Conservation (phyloP, 2,888 invertebrate species). For the Morpho helenor region DNA sequence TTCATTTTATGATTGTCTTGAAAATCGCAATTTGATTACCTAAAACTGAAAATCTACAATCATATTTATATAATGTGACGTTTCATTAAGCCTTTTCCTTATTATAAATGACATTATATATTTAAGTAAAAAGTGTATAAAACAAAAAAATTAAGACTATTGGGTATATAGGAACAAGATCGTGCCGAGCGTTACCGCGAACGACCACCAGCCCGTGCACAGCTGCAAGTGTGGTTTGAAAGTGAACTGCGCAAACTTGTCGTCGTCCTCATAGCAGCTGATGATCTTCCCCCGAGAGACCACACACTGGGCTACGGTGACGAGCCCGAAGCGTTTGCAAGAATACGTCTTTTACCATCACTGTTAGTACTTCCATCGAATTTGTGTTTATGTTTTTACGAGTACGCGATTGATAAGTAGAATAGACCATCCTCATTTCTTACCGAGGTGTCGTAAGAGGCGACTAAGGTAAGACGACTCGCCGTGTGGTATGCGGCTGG, state of each 20-base stretch:
- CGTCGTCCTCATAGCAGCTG: constrained; percentile 91
- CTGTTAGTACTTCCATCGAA: constrained; percentile 81
- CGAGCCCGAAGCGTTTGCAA: constrained; percentile 91
- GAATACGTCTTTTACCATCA: constrained; percentile 88
- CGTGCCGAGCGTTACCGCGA: constrained; percentile 77
- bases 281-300: constrained; percentile 89
- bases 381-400: too few species aligned
- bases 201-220: constrained; percentile 88
- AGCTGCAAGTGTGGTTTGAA: constrained; percentile 94
- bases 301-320: constrained; percentile 87
- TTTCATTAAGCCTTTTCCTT: background rate
- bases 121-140: background rate
- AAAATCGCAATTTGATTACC: constrained; percentile 5
- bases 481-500: too few species aligned
- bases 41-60: background rate
- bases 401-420: background rate
- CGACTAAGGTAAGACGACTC: too few species aligned
- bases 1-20: constrained; percentile 1
- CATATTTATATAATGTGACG: background rate
- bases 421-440: too few species aligned
- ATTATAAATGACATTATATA: background rate
- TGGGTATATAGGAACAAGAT: constrained; percentile 63
- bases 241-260: constrained; percentile 89
- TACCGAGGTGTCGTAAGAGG: too few species aligned
- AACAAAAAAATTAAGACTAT: background rate